A percentile compares a stretch with the other conserved stretches of the same genome.
These are phyloP conservation scores for Myotis vivesi DNA, from an alignment of 2,797 vertebrate species.

Conservation along the genomic window DNA sequence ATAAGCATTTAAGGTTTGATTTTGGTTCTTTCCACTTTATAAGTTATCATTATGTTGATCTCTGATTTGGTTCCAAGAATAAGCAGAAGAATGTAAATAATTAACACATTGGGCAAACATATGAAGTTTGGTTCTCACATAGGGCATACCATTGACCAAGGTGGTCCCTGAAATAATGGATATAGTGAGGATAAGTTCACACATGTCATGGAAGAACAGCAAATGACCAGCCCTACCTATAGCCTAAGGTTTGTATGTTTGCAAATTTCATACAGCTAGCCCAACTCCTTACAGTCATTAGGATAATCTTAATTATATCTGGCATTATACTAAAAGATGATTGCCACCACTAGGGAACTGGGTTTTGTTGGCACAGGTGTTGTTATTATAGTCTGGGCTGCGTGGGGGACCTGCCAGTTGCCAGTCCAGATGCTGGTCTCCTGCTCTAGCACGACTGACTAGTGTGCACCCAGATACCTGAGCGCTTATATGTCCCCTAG, in stretches of 20 bases:
- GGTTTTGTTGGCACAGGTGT: background rate
- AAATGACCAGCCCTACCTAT: background rate
- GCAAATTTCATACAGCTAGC: background rate
- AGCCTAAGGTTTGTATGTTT: background rate
- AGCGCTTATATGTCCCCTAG: background rate
- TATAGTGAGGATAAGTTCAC: background rate
- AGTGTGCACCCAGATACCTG: background rate
- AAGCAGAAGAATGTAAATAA: background rate
- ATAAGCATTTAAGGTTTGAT: background rate
- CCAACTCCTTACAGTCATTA: background rate
- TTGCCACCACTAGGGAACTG: background rate
- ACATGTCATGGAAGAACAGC: background rate
- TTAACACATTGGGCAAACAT: background rate
- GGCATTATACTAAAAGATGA: background rate
- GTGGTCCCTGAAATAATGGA: accelerated
- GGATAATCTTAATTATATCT: background rate
- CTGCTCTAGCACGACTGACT: background rate
- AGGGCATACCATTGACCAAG: background rate
- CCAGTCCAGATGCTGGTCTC: background rate
- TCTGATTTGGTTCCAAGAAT: background rate
- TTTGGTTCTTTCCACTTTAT: background rate
- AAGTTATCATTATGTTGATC: background rate
- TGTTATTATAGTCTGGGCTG: background rate
- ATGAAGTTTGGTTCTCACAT: background rate
- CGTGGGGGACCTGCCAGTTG: accelerated